phyloP scores from a whole-genome alignment of 2,113 vertebrate genomes.

The human (Homo sapiens) region DNA sequence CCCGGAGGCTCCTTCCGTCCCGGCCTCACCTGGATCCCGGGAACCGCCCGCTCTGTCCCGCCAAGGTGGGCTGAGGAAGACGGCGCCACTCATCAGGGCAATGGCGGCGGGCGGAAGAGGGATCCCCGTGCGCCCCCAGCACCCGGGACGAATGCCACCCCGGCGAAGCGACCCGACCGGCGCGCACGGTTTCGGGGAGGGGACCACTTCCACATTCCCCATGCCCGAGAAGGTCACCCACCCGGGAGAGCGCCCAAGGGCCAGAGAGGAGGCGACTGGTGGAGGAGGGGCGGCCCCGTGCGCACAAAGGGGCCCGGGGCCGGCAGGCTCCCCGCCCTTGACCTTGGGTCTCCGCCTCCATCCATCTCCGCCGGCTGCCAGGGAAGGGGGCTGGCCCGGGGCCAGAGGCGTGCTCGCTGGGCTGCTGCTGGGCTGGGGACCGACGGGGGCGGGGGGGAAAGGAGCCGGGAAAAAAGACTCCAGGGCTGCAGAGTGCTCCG shows the following conservation, averaged over 20 bases:
- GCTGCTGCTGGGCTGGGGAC: constrained; percentile 21
- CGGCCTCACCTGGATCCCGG: constrained; percentile 47
- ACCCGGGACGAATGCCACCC: not conserved
- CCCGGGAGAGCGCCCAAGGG: not conserved
- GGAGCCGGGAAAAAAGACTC: not conserved
- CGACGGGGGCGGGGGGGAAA: constrained; percentile 7
- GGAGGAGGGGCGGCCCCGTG: constrained; percentile 28
- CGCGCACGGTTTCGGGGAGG: not conserved
- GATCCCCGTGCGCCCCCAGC: not conserved
- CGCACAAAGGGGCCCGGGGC: constrained; percentile 59
- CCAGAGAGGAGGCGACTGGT: constrained; percentile 67
- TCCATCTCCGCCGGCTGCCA: constrained; percentile 81
- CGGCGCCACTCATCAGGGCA: not conserved
- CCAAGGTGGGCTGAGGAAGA: not conserved
- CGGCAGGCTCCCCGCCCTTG: constrained; percentile 85
- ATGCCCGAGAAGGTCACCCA: not conserved
- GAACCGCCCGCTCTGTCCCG: not conserved
- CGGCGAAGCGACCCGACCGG: not conserved
- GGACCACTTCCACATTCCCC: not conserved
- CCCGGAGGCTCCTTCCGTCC: not conserved
- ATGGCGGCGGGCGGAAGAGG: not conserved
- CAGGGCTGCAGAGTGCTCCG: not conserved
- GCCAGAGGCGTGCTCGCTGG: constrained; percentile 61
- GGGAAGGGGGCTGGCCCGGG: constrained; percentile 54
- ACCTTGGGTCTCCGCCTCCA: constrained; percentile 87